Evolutionary conservation across 2,888 invertebrate species (phyloP).

Genomic region (Euphydryas editha): DNA sequence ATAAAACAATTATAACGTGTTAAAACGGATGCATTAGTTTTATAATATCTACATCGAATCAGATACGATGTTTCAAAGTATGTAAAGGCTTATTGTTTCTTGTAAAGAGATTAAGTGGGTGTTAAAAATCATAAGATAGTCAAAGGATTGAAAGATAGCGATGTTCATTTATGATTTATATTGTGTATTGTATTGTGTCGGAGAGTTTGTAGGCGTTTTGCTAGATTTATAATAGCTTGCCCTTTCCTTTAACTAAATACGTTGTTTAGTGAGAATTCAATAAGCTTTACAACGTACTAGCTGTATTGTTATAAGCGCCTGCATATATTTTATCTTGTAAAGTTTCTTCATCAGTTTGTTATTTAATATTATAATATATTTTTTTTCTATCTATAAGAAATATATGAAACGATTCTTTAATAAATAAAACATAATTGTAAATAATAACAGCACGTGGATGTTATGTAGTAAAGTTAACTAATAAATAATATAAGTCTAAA

Average conservation of each 20-base stretch:
- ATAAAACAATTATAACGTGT: neutral
- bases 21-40: slow-evolving; percentile 3
- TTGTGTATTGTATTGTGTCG: slow-evolving; percentile 75
- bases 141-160: slow-evolving; percentile 75
- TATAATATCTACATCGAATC: neutral
- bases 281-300: slow-evolving; percentile 36
- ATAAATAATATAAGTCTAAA: no score
- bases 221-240: slow-evolving; percentile 73
- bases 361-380: neutral
- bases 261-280: slow-evolving; percentile 50
- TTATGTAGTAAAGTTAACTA: no score
- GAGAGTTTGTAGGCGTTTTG: slow-evolving; percentile 66
- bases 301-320: neutral
- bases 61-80: slow-evolving; percentile 54
- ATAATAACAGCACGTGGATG: no score
- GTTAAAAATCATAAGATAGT: slow-evolving; percentile 79
- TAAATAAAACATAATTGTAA: no score
- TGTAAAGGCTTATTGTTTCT: slow-evolving; percentile 66
- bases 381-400: no score
- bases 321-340: neutral
- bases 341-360: neutral
- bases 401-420: no score
- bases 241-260: slow-evolving; percentile 61
- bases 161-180: slow-evolving; percentile 76
- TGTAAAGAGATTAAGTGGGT: slow-evolving; percentile 75